Conservation (phyloP, 2,113 vertebrate species). For the Scomber colias region DNA sequence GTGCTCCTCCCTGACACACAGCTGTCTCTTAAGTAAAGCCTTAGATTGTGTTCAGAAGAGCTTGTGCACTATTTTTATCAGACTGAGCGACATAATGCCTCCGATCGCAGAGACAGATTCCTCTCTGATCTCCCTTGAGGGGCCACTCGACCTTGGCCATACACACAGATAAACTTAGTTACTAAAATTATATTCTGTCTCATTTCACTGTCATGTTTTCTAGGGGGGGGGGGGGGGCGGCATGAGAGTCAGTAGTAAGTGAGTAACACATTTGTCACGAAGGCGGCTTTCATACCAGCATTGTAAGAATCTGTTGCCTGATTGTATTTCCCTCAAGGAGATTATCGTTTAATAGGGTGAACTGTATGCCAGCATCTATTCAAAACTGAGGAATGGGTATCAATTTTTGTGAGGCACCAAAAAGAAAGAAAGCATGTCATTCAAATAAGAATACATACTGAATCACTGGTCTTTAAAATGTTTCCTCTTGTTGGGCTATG, state of each 20-base stretch:
- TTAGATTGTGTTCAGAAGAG: background rate
- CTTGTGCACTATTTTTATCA: constrained; percentile 59
- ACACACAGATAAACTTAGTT: background rate
- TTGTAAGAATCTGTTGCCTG: too few relatives aligned
- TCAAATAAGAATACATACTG: too few relatives aligned
- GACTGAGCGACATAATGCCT: constrained; percentile 30
- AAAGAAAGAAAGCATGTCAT: too few relatives aligned
- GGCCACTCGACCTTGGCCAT: background rate
- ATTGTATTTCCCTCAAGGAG: too few relatives aligned
- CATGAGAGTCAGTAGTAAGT: background rate
- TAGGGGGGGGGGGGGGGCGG: background rate
- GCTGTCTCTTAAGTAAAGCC: background rate
- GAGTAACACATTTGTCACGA: background rate
- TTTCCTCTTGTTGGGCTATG: background rate
- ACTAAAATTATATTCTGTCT: constrained; percentile 17
- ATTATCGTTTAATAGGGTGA: too few relatives aligned
- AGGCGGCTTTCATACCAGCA: background rate
- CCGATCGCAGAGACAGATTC: constrained; percentile 25
- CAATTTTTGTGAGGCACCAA: too few relatives aligned
- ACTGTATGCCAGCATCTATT: too few relatives aligned
- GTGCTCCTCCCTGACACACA: background rate
- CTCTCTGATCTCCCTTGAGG: constrained; percentile 7
- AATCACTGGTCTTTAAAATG: too few relatives aligned
- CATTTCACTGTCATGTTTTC: background rate
- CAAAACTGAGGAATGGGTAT: too few relatives aligned